Base-by-base conservation (phyloP, 2,113 vertebrate species). In the Benitochromis conjunctus region DNA sequence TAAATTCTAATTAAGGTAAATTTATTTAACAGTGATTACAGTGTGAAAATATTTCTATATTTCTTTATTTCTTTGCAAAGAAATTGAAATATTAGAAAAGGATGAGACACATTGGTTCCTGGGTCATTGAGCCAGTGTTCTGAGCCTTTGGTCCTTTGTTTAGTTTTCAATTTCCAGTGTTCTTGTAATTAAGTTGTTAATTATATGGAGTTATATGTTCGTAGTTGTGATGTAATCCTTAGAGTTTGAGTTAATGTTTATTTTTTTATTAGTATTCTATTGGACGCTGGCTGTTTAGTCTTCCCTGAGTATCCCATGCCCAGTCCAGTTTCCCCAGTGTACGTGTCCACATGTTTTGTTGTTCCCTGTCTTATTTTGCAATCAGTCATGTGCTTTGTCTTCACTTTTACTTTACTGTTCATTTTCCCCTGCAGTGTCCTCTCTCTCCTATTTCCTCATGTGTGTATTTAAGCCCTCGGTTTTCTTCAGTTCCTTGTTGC, bases 111-210 rank as follows among this genome's bases (percentile, higher is more conserved):
- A 16, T 18, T 36, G 31, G 31, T 36, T 62, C 58, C 3, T n/a
- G 0, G 0, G 31, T n/a, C 18, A 1, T 19, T 34, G 16, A 34
- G 6, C 58, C 29, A 34, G 29, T 0, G 58, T 36, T n/a, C n/a
- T 4, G 41, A 43, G 58, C 19, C 7, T 36, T 4, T n/a, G 36
- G 19, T 62, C 60, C 60, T 64, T 19, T 64, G 31, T 64, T 64
- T 18, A 1, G 31, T 34, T 36, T 64, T 36, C 18, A 18, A 36
- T 36, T 64, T 36, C 60, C 31, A 62, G 58, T 64, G 60, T n/a
- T 36, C 31, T 36, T 62, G 58, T 62, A 62, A 62, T 62, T 62
- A 36, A 34, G 1, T 62, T 36, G 31, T 62, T 2, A 62, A 62
- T 62, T 64, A 36, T 31, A 36, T 62, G 60, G 31, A n/a, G 60